phyloP scores from a whole-genome alignment of 2,888 invertebrate genomes.

The Chironomus riparius region DNA sequence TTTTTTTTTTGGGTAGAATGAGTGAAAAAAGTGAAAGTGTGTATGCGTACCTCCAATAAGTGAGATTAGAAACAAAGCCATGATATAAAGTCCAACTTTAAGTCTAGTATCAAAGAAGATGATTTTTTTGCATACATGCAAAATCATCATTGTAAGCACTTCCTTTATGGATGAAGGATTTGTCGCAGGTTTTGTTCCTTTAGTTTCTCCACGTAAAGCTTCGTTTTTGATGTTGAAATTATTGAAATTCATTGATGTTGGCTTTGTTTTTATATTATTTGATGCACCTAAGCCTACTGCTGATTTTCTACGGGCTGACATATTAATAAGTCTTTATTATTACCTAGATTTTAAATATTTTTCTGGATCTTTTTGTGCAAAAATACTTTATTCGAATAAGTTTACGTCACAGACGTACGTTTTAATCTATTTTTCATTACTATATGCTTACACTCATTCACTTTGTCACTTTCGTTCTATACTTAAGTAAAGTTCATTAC shows the following conservation, averaged over 20 bases:
- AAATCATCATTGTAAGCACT: constrained; percentile 68
- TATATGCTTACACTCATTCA: too few relatives aligned
- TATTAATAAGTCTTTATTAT: constrained; percentile 29
- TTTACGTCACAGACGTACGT: too few relatives aligned
- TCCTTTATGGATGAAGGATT: constrained; percentile 74
- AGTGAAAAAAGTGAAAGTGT: not conserved
- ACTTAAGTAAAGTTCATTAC: too few relatives aligned
- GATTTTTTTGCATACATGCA: constrained; percentile 80
- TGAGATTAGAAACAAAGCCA: constrained; percentile 72
- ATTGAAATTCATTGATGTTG: constrained; percentile 48
- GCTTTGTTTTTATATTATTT: constrained; percentile 31
- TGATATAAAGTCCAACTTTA: constrained; percentile 78
- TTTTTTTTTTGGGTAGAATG: not conserved
- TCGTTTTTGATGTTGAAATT: constrained; percentile 49
- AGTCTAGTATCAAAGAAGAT: constrained; percentile 77
- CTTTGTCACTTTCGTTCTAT: too few relatives aligned
- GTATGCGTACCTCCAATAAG: constrained; percentile 46
- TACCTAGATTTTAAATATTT: too few relatives aligned
- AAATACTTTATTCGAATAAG: too few relatives aligned
- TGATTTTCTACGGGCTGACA: constrained; percentile 43
- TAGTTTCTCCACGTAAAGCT: constrained; percentile 43
- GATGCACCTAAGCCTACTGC: constrained; percentile 34
- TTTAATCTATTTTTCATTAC: too few relatives aligned
- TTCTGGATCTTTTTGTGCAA: too few relatives aligned
- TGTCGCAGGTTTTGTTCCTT: constrained; percentile 74